These are phyloP conservation scores for Tribolium castaneum DNA, from an alignment of 1,140 invertebrate genomes.

Conservation along the genomic window DNA sequence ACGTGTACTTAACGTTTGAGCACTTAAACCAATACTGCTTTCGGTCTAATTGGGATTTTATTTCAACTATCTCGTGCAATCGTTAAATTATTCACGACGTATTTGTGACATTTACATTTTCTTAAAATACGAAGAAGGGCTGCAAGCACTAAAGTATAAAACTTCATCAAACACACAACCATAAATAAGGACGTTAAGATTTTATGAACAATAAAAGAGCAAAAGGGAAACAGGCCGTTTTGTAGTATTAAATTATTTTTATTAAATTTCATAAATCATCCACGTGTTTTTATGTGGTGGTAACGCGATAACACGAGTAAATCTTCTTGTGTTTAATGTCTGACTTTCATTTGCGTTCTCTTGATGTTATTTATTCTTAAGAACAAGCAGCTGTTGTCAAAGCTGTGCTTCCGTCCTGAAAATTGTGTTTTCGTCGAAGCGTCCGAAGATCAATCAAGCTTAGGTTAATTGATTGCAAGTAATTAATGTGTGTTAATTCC, in stretches of 20 bases:
- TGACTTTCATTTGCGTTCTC: constrained; percentile 7
- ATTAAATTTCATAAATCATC: constrained; percentile 30
- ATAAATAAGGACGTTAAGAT: constrained; percentile 13
- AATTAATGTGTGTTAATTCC: constrained; percentile 39
- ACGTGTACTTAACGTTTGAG: not conserved
- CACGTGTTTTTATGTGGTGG: constrained; percentile 24
- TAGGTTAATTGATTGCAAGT: constrained; percentile 41
- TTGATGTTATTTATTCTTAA: not conserved
- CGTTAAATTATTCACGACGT: not conserved
- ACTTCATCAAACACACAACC: constrained; percentile 1
- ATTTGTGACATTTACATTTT: constrained; percentile 17
- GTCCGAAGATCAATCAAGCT: not conserved
- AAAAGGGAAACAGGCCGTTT: constrained; percentile 11
- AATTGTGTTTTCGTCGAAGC: not conserved
- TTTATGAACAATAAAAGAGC: constrained; percentile 31
- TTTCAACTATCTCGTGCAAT: not conserved
- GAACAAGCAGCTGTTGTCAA: not conserved
- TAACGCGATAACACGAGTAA: constrained; percentile 28
- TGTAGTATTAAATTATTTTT: constrained; percentile 28
- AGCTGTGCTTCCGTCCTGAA: not conserved
- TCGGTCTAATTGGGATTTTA: too few species aligned
- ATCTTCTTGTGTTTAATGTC: constrained; percentile 15
- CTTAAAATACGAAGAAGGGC: constrained; percentile 1
- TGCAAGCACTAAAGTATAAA: constrained; percentile 4
- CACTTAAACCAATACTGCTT: not conserved